Evolutionary conservation across 1,140 invertebrate species (phyloP), one percentile per base, ranked within the genome.

Genomic region (Diorhabda sublineata): DNA sequence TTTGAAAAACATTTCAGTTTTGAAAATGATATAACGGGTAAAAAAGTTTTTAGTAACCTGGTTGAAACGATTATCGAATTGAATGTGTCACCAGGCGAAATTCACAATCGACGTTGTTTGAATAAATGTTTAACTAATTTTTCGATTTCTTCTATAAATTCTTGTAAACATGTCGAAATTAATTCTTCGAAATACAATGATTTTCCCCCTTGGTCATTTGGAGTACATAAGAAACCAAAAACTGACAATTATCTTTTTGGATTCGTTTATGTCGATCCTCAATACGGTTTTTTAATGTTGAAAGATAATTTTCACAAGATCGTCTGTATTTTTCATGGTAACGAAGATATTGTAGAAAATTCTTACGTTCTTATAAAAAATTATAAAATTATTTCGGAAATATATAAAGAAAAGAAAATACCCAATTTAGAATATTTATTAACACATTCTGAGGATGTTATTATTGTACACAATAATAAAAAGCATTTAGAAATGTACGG

Each of bases 351-450:
- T 4, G n/a, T 57, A 41, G 52, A 26, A 6, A 42, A 65, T 44
- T 42, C 47, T 58, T 65, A 8, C 5, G 47, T 65, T 42, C 8
- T 65, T 42, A 57, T 65, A 42, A 58, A 3, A 42, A 57, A 65
- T 9, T 65, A 65, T 26, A 65, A 9, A 42, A 26, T 65, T 6
- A 58, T 65, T 0, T 57, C 52, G 26, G 64, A 65, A 57, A 65
- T 65, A 65, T 65, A 11, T 57, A 65, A 57, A 11, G 64, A 58
- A 42, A 57, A 6, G 57, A 45, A 41, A 3, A 52, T 65, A 41
- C 52, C 64, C 6, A 65, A 65, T 65, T 56, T 65, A n/a, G 64
- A 65, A 43, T 65, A 43, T 42, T 26, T 65, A 26, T 6, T 65
- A 3, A 52, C 44, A 9, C 42, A 65, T 58, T 56, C 58, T 9